Base-by-base conservation (phyloP, 2,113 vertebrate genomes). In the Scortum barcoo region DNA sequence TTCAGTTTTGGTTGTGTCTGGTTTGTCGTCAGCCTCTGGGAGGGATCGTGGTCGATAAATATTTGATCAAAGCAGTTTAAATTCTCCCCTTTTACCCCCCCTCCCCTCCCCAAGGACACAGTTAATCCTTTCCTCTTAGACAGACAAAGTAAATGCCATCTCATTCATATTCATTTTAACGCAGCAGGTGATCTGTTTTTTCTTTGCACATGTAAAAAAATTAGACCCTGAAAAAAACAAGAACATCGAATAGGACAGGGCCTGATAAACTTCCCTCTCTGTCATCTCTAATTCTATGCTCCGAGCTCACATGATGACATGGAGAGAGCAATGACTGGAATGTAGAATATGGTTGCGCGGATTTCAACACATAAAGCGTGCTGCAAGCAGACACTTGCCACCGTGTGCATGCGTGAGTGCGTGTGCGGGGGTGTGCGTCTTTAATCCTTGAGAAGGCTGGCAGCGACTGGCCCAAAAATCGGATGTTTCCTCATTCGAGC, bases 401-500 rank as follows among this genome's bases (percentile, higher is more conserved):
- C 73, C 12, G 66, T 85, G 89, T 81, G 83, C 56, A 17, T 73
- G 74, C 13, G 0, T 70, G 84, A 46, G 51, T 50, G 54, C 7
- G 36, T 67, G 72, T 36, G 67, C 4, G 40, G 50, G 62, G 46
- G 40, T n/a, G 70, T 76, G 74, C 44, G 46, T 86, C 71, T 91
- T 86, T 91, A 91, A 92, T 91, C 91, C 86, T 79, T 75, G 40
- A 66, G 57, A 81, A 78, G 88, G 76, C 90, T 81, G 89, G 81
- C 84, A 69, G 85, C 84, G 90, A 92, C 84, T 93, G 89, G 91
- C 82, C 86, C 88, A 91, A 85, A 88, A 86, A 91, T 91, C 92
- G 92, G 92, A 94, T 94, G 93, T 93, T 94, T 92, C 91, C 84
- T 91, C 89, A 92, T 72, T 81, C 86, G 57, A 88, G 86, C 70